These are phyloP conservation scores for Odontophorus gujanensis DNA, from an alignment of 2,113 vertebrate species.

Conservation along the genomic window DNA sequence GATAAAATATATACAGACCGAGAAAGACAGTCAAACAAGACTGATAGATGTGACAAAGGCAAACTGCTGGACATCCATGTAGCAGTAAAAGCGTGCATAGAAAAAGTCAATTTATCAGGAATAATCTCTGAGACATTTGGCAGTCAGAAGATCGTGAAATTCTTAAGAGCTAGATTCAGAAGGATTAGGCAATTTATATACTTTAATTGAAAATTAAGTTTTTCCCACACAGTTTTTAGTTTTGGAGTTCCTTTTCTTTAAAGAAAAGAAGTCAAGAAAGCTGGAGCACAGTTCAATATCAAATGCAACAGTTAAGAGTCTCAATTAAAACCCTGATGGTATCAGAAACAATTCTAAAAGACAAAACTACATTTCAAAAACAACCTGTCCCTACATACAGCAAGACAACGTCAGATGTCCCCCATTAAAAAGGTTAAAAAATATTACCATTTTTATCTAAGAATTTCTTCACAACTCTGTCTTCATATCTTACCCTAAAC, in stretches of 20 bases:
- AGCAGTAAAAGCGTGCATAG: too few species aligned
- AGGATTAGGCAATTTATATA: too few species aligned
- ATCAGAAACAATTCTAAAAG: background rate
- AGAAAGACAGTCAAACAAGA: too few species aligned
- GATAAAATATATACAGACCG: background rate
- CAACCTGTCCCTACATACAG: background rate
- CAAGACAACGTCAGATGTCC: background rate
- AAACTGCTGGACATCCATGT: too few species aligned
- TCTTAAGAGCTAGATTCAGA: too few species aligned
- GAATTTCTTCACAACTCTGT: background rate
- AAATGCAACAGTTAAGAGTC: background rate
- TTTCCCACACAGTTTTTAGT: background rate
- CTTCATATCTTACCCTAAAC: background rate
- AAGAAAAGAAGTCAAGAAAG: background rate
- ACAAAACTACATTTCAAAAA: background rate
- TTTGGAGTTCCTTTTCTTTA: background rate
- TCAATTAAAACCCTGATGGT: background rate
- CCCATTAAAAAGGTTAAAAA: background rate
- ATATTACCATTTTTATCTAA: background rate
- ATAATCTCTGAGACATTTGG: too few species aligned
- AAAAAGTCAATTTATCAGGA: too few species aligned
- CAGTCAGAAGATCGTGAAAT: too few species aligned
- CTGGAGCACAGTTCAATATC: background rate
- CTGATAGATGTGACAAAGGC: too few species aligned
- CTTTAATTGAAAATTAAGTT: background rate